These are phyloP conservation scores for Drosophila nr. perissopoda DNA, from an alignment of 2,888 invertebrate species.

Conservation along the genomic window DNA sequence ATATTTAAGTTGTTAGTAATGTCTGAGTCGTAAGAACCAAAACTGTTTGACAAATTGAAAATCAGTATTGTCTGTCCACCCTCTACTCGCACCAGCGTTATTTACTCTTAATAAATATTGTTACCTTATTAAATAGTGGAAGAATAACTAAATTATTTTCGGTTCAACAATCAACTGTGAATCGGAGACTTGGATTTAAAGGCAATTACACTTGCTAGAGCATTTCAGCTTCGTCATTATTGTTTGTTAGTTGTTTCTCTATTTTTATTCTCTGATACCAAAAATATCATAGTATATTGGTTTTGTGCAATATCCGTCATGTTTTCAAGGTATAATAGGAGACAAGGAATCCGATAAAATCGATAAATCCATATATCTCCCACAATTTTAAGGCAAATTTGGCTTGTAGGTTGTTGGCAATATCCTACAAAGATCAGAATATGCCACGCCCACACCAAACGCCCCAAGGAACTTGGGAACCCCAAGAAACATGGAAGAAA, in stretches of 20 bases:
- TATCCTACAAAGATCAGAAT: too few relatives aligned
- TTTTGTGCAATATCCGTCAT: not conserved
- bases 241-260: not conserved
- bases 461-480: too few relatives aligned
- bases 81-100: not conserved
- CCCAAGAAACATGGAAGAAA: too few relatives aligned
- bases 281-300: not conserved
- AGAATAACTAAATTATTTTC: not conserved
- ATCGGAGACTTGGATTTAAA: not conserved
- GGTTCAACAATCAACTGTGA: slow-evolving; percentile 2
- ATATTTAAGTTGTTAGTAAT: not conserved
- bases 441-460: too few relatives aligned
- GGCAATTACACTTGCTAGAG: slow-evolving; percentile 13
- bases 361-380: too few relatives aligned
- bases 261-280: not conserved
- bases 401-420: too few relatives aligned
- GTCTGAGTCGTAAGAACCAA: not conserved
- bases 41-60: not conserved
- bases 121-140: not conserved
- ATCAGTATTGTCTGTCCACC: not conserved
- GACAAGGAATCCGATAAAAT: too few relatives aligned
- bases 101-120: not conserved
- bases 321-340: too few relatives aligned
- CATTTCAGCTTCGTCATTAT: slow-evolving; percentile 38
- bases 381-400: too few relatives aligned